Evolutionary conservation across 2,113 vertebrate genomes (phyloP), one percentile per base, ranked within the genome.

Genomic region (Brachyhypopomus gauderio): DNA sequence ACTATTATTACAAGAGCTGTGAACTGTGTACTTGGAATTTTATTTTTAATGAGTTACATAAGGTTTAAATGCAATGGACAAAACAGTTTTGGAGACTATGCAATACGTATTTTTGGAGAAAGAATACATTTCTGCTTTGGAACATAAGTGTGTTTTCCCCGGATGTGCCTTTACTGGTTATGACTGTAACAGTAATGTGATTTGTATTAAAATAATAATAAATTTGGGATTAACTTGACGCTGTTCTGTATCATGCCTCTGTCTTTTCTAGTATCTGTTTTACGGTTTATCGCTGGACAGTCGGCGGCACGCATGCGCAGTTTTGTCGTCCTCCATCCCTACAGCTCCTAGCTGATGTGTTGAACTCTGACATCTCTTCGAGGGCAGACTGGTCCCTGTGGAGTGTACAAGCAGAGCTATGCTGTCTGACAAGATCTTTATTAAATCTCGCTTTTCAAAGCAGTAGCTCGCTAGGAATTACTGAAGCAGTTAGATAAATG

Each of bases 111-210:
- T 58, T 45, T 23, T 16, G 25, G 23, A 72, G 38, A 34, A 38
- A 38, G 5, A 75, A 58, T 30, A 6, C 36, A 19, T 41, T 5
- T 5, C 59, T 64, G 75, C 22, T 23, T 1, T 64, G 20, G 71
- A 41, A 25, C 14, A 6, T 17, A 30, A 30, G 30, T 30, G 3
- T 30, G 30, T 30, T 30, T 30, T 30, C 30, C 58, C 55, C 22
- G 41, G 36, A 58, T 22, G 75, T 78, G 81, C 81, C 69, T 78
- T 79, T 63, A 38, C 67, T 27, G 69, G 20, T 62, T 66, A 55
- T 22, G 19, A 45, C 38, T 59, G 75, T 83, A 66, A 27, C n/a
- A 8, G 34, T 73, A 23, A 45, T 30, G 11, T 72, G n/a, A 70
- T 72, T 72, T 22, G 25, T 48, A 36, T 78, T 25, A 60, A 67